These are phyloP conservation scores for Halictus rubicundus DNA, from an alignment of 1,140 invertebrate genomes.

Conservation along the genomic window DNA sequence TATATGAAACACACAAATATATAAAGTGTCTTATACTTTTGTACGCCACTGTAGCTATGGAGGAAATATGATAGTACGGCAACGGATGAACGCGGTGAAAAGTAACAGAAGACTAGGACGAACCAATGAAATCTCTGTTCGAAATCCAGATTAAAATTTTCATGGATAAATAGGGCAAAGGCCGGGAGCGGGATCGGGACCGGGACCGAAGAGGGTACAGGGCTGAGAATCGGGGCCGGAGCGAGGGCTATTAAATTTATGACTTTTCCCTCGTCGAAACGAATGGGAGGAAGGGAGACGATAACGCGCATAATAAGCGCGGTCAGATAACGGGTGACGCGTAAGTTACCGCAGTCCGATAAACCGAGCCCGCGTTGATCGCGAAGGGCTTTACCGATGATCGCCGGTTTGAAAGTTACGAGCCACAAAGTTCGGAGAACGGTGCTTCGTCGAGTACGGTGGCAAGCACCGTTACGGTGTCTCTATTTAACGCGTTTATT, in stretches of 20 bases:
- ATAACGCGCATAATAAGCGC: constrained; percentile 69
- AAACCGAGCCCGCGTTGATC: constrained; percentile 54
- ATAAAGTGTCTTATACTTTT: too few species aligned
- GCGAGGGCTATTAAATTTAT: constrained; percentile 65
- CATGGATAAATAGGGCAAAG: too few species aligned
- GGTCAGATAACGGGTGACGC: constrained; percentile 65
- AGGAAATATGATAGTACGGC: too few species aligned
- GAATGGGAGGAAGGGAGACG: constrained; percentile 40
- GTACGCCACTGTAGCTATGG: too few species aligned
- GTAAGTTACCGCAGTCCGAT: constrained; percentile 67
- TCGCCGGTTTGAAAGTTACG: constrained; percentile 23
- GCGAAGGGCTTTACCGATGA: constrained; percentile 44
- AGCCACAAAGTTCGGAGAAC: constrained; percentile 17
- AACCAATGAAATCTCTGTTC: too few species aligned
- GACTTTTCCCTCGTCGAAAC: constrained; percentile 59
- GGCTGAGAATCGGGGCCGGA: background rate
- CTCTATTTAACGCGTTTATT: too few species aligned
- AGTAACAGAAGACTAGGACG: too few species aligned
- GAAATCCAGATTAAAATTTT: too few species aligned
- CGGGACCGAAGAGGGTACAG: background rate
- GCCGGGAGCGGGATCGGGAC: too few species aligned
- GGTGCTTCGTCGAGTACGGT: background rate
- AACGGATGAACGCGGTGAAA: too few species aligned
- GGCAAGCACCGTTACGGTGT: background rate
- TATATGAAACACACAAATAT: too few species aligned